Evolutionary conservation across 1,140 invertebrate genomes (phyloP).

Genomic region (Centruroides vittatus): DNA sequence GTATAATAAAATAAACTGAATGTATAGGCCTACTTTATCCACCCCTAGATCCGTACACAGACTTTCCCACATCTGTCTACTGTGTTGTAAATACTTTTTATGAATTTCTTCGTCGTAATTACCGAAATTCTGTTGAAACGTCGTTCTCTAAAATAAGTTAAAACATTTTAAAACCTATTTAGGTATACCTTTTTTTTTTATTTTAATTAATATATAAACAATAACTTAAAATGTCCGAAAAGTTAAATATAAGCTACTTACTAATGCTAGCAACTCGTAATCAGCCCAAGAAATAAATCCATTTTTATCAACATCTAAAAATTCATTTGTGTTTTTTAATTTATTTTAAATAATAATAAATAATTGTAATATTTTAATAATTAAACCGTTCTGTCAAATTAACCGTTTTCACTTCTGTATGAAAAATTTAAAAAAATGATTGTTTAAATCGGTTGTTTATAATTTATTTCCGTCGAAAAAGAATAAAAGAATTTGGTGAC

Average conservation of each 20-base stretch:
- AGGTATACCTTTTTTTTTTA: too few species aligned
- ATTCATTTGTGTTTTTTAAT: not conserved
- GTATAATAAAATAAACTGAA: too few species aligned
- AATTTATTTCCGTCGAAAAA: too few species aligned
- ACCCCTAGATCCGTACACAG: constrained; percentile 13
- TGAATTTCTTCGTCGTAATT: constrained; percentile 14
- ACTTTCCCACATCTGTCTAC: constrained; percentile 14
- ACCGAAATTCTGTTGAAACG: constrained; percentile 15
- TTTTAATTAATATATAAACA: too few species aligned
- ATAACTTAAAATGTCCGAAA: too few species aligned
- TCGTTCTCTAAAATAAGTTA: constrained; percentile 10
- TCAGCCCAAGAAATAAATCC: constrained; percentile 16
- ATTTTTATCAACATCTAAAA: constrained; percentile 15
- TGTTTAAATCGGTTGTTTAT: too few species aligned
- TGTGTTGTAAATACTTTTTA: constrained; percentile 13
- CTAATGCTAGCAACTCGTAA: constrained; percentile 9
- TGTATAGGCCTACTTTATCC: constrained; percentile 1
- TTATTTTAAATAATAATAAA: too few species aligned
- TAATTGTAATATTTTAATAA: too few species aligned
- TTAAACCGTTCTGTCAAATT: too few species aligned
- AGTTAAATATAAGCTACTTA: constrained; percentile 1
- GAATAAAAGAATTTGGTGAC: not conserved
- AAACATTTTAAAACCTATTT: too few species aligned
- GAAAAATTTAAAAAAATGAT: too few species aligned
- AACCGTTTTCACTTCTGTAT: too few species aligned